These are phyloP conservation scores for Aporrectodea caliginosa DNA, from an alignment of 1,140 invertebrate genomes.

Conservation along the genomic window DNA sequence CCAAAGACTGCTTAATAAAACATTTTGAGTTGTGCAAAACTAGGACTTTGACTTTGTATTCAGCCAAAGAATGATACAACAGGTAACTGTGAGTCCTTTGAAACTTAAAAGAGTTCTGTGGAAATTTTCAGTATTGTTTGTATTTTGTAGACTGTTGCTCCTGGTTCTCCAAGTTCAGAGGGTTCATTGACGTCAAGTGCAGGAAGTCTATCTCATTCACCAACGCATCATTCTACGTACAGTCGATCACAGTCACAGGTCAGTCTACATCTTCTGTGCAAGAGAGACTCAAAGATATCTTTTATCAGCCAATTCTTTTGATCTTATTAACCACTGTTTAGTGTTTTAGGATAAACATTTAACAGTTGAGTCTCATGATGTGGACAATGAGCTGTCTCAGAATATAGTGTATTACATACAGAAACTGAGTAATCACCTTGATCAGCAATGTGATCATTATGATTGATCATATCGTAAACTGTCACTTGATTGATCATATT, in stretches of 20 bases:
- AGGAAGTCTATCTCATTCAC: background rate
- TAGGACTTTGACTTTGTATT: too few relatives aligned
- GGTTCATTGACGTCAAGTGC: background rate
- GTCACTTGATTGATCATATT: too few relatives aligned
- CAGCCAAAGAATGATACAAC: too few relatives aligned
- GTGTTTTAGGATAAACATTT: background rate
- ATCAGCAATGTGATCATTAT: too few relatives aligned
- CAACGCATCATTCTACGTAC: background rate
- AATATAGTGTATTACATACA: background rate
- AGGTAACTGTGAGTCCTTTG: too few relatives aligned
- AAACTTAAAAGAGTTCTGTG: too few relatives aligned
- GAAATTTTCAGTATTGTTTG: background rate
- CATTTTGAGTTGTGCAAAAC: too few relatives aligned
- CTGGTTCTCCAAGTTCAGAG: background rate
- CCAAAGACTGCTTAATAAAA: too few relatives aligned
- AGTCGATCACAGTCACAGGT: background rate
- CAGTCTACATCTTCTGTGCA: background rate
- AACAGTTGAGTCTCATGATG: background rate
- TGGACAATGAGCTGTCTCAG: background rate
- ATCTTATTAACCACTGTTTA: background rate
- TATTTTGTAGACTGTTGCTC: background rate
- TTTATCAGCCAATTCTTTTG: too few relatives aligned
- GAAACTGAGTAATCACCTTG: background rate
- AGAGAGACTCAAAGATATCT: too few relatives aligned
- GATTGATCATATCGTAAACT: too few relatives aligned